Base-by-base conservation (phyloP, 2,888 invertebrate species). In the Esperia sulphurella region DNA sequence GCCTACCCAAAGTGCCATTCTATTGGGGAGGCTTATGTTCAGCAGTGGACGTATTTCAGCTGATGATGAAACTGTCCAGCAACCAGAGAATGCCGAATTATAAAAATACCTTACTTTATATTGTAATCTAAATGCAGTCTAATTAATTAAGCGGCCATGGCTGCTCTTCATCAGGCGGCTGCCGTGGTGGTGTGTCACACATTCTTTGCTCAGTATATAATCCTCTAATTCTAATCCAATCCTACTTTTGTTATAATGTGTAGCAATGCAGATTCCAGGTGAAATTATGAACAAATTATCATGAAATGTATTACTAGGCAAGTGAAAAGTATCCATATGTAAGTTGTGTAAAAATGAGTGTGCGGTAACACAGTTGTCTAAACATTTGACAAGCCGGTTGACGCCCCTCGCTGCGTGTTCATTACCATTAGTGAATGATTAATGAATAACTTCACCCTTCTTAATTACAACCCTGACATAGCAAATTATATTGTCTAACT, bases 361-460 rank as follows among this genome's bases (percentile, higher is more conserved):
- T 54, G 53, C 54, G 59, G 13, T 57, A 66, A 63, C 56, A 59
- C 46, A 54, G 53, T 54, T 55, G 60, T 66, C 61, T 45, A 65
- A 55, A 59, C 57, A 57, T 64, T 63, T 65, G 62, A 64, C 67
- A 68, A 48, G 56, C 55, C 50, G 49, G 61, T 70, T 62, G 57
- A 67, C 73, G 57, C 73, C 71, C 63, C 50, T 46, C 38, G 45
- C 58, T 46, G 72, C 69, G 67, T 73, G 73, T 47, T 59, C 57
- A 59, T 58, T 67, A 68, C 59, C 61, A 76, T 78, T 75, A 76
- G 53, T 50, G 50, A 61, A 63, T 63, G 57, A 58, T 57, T 60
- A 65, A 62, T 65, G 53, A 42, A 44, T 48, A 52, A 43, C 46
- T 59, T 49, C 48, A 50, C 45, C 55, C 55, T 57, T 52, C 45